Evolutionary conservation across 2,888 invertebrate genomes (phyloP).

Genomic region (Eledona agricola): DNA sequence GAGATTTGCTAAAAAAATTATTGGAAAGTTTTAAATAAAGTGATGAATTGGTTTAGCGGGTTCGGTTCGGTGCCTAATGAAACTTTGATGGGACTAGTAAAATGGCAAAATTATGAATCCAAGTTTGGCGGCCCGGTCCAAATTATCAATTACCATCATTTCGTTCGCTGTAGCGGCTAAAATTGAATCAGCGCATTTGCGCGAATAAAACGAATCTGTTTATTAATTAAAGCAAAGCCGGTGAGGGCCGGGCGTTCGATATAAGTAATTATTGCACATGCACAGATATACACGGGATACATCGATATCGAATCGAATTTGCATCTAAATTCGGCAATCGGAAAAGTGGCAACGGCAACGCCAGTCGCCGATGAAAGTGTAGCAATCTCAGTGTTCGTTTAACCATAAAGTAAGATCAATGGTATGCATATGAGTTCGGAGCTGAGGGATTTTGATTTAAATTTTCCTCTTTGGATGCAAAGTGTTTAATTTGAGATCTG

Average conservation of each 20-base stretch:
- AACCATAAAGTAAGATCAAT: slow-evolving; percentile 55
- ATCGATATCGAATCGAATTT: slow-evolving; percentile 41
- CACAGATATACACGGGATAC: slow-evolving; percentile 15
- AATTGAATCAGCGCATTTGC: slow-evolving; percentile 22
- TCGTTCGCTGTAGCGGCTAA: slow-evolving; percentile 5
- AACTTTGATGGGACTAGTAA: slow-evolving; percentile 3
- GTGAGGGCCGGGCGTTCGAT: slow-evolving; percentile 8
- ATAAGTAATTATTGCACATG: slow-evolving; percentile 30
- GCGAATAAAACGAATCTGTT: slow-evolving; percentile 22
- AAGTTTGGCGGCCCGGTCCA: slow-evolving; percentile 2
- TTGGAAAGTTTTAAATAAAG: too few species aligned
- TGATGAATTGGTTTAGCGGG: too few species aligned
- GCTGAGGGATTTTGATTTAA: slow-evolving; percentile 46
- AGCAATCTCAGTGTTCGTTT: slow-evolving; percentile 52
- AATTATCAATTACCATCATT: slow-evolving; percentile 12
- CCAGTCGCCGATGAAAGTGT: slow-evolving; percentile 36
- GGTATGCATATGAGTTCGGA: slow-evolving; percentile 54
- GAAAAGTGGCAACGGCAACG: too few species aligned
- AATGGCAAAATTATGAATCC: slow-evolving; percentile 3
- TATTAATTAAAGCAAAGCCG: slow-evolving; percentile 17
- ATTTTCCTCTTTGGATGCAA: slow-evolving; percentile 47
- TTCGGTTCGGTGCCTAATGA: too few species aligned
- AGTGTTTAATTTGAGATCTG: slow-evolving; percentile 50
- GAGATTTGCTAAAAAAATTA: background rate
- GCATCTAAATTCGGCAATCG: slow-evolving; percentile 51